phyloP scores from a whole-genome alignment of 35 echinoderm and acorn worm species.

The Apostichopus parvimensis region DNA sequence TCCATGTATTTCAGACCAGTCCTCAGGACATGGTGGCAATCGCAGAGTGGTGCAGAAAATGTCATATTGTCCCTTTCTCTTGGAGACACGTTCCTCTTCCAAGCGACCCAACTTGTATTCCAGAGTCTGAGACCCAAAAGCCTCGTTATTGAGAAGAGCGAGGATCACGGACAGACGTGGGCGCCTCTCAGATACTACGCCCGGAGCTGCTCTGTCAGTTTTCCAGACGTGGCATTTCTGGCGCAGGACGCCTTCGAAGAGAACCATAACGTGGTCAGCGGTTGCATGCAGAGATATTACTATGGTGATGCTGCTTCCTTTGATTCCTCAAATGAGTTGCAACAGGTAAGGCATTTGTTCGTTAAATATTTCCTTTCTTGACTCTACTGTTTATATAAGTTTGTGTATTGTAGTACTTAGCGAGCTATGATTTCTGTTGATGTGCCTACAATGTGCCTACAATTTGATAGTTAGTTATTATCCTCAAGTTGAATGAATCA shows the following conservation, averaged over 20 bases:
- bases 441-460: no score
- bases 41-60: conserved; percentile 49
- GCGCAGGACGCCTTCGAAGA: not conserved
- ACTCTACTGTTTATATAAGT: no score
- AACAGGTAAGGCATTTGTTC: conserved; percentile 64
- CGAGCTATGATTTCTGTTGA: no score
- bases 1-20: conserved; percentile 21
- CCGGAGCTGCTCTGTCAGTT: conserved; percentile 50
- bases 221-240: conserved; percentile 55
- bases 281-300: conserved; percentile 61
- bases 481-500: no score
- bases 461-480: no score
- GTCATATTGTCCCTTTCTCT: conserved; percentile 55
- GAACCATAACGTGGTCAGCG: conserved; percentile 41
- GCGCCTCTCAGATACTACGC: conserved; percentile 80
- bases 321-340: conserved; percentile 57
- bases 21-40: conserved; percentile 93
- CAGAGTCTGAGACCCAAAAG: conserved; percentile 67
- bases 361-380: no score
- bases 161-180: conserved; percentile 58
- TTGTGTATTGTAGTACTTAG: no score
- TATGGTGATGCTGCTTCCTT: conserved; percentile 67
- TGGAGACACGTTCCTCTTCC: conserved; percentile 76
- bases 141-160: conserved; percentile 77
- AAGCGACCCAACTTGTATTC: conserved; percentile 62